These are phyloP conservation scores for Thaumatotibia leucotreta DNA, from an alignment of 1,140 invertebrate genomes.

Conservation along the genomic window DNA sequence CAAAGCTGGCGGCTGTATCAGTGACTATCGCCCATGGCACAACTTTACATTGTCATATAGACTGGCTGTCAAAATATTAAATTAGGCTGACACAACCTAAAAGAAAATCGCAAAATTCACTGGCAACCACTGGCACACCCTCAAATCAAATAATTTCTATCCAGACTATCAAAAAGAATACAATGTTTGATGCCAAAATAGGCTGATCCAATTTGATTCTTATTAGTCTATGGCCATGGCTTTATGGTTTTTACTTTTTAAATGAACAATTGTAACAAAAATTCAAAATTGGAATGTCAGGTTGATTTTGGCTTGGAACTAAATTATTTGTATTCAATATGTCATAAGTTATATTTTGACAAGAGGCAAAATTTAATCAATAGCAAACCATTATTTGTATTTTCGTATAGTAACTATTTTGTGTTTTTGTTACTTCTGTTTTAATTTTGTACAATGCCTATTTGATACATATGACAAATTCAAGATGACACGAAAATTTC, in stretches of 20 bases:
- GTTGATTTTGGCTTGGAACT: conserved; percentile 39
- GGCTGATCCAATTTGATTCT: not conserved
- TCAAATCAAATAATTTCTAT: too few species aligned
- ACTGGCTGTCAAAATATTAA: too few species aligned
- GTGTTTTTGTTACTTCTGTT: conserved; percentile 39
- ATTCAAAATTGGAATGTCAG: conserved; percentile 57
- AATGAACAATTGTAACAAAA: not conserved
- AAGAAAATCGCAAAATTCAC: too few species aligned
- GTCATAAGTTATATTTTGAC: conserved; percentile 63
- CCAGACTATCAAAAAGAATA: too few species aligned
- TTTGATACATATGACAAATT: conserved; percentile 37
- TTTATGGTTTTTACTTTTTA: conserved; percentile 10
- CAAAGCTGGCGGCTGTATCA: too few species aligned
- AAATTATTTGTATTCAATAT: conserved; percentile 58
- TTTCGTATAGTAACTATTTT: conserved; percentile 36
- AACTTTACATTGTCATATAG: too few species aligned
- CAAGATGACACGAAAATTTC: conserved; percentile 74
- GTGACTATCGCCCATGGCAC: too few species aligned
- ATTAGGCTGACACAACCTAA: too few species aligned
- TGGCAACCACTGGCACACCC: too few species aligned
- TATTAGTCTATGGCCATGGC: not conserved
- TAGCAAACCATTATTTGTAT: conserved; percentile 40
- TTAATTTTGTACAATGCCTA: conserved; percentile 52
- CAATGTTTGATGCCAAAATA: not conserved
- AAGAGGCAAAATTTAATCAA: conserved; percentile 57